Conservation (phyloP, 2,888 invertebrate genomes). For the Drosophila setosimentum region DNA sequence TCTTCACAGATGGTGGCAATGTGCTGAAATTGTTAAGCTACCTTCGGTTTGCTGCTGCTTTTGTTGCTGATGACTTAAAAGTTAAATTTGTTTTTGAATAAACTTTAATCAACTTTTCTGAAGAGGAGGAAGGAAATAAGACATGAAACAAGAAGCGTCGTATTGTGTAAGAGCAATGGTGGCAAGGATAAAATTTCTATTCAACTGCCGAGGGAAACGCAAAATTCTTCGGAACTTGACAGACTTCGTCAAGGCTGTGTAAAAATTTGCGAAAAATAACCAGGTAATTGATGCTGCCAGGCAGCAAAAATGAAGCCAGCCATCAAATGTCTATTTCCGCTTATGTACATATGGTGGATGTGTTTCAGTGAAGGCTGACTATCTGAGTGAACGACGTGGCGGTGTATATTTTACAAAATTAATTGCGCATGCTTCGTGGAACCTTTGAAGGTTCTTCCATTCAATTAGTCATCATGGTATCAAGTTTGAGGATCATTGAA, state of each 20-base stretch:
- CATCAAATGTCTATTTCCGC: conserved; percentile 27
- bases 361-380: background rate
- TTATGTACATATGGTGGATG: conserved; percentile 13
- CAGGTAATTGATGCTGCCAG: conserved; percentile 68
- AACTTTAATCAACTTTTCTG: conserved; percentile 76
- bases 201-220: conserved; percentile 7
- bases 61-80: conserved; percentile 72
- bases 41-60: conserved; percentile 39
- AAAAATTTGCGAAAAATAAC: conserved; percentile 48
- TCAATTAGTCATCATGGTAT: conserved; percentile 48
- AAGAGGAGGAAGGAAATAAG: conserved; percentile 25
- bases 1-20: conserved; percentile 36
- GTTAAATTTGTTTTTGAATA: conserved; percentile 74
- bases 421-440: conserved; percentile 50
- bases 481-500: conserved; percentile 60
- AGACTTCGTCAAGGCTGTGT: conserved; percentile 54
- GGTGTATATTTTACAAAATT: conserved; percentile 47
- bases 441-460: conserved; percentile 40
- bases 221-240: conserved; percentile 26
- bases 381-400: background rate
- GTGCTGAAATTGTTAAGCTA: conserved; percentile 36
- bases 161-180: conserved; percentile 8
- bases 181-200: conserved; percentile 24
- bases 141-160: conserved; percentile 31
- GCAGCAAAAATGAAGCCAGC: conserved; percentile 38